Base-by-base conservation (phyloP, 2,113 vertebrate species). In the Elaphurus davidianus region DNA sequence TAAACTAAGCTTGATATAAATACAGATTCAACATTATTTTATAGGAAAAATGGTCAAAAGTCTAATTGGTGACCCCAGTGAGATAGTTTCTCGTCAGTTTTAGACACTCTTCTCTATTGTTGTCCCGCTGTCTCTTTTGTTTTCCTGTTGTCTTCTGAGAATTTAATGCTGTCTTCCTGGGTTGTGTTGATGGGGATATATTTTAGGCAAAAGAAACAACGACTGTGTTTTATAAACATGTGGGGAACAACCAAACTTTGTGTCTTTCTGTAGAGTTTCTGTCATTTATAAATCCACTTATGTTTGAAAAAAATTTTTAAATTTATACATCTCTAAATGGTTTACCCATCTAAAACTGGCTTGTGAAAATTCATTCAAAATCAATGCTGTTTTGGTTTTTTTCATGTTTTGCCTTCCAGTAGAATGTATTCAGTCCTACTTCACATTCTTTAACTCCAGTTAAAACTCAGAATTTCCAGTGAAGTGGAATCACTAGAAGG, bases 321-420 rank as follows among this genome's bases (percentile, higher is more conserved):
- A 76, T 78, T 82, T 90, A 79, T 7, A 78, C 9, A 90, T 95
- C 17, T 12, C 12, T 94, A 54, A 60, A 40, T 94, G 45, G 27
- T 96, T 92, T 79, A 97, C n/a, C 23, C 40, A 94, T 14, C 45
- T 47, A 74, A 87, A 92, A 71, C n/a, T 78, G 27, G 82, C 76
- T 87, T 74, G 15, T 93, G 14, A 94, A 95, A 94, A 91, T 54
- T 17, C 23, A 94, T 88, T 95, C 43, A 94, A 97, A 97, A 30
- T 11, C 30, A 94, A 25, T 67, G 12, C 9, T 86, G 23, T 91
- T 76, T 86, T 83, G 3, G 40, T 62, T 47, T 4, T 21, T 88
- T 74, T 50, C 1, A 79, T 87, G 8, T 89, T 90, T 94, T 93
- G 2, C 54, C 47, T 94, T 74, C 62, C 14, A 33, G 16, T 74